Evolutionary conservation across 2,888 invertebrate species (phyloP).

Genomic region (Caenorhabditis sulstoni): DNA sequence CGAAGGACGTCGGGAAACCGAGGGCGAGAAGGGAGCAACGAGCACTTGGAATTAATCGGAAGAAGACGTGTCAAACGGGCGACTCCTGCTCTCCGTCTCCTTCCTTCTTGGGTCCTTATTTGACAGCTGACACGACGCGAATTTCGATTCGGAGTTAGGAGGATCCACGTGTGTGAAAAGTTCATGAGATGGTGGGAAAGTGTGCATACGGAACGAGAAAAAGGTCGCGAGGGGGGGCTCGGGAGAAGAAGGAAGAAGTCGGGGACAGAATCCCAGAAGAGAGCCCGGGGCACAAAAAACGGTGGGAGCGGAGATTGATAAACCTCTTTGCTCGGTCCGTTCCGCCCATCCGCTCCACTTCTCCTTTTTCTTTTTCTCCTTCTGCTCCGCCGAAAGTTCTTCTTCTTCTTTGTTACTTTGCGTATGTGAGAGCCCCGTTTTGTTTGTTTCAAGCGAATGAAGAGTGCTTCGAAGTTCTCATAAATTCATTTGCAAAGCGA

Average conservation of each 20-base stretch:
- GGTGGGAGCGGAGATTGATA: conserved; percentile 45
- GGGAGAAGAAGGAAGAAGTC: conserved; percentile 31
- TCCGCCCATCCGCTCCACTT: conserved; percentile 13
- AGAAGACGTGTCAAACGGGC: conserved; percentile 37
- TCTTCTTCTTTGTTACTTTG: conserved; percentile 32
- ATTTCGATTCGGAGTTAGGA: conserved; percentile 1
- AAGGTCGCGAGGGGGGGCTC: not conserved
- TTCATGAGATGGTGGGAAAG: conserved; percentile 1
- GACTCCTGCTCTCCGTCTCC: not conserved
- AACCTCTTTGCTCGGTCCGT: conserved; percentile 22
- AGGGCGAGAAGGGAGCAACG: conserved; percentile 29
- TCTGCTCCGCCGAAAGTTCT: no score
- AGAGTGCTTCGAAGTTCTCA: conserved; percentile 41
- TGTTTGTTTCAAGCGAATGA: conserved; percentile 37
- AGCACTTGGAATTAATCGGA: conserved; percentile 56
- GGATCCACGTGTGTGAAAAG: not conserved
- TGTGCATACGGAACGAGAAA: conserved; percentile 16
- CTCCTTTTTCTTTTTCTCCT: no score
- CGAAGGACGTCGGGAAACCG: conserved; percentile 34
- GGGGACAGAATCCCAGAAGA: conserved; percentile 31
- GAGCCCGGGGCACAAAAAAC: conserved; percentile 27
- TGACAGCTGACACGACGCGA: conserved; percentile 50
- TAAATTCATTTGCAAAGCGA: conserved; percentile 11
- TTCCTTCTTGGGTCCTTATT: conserved; percentile 45
- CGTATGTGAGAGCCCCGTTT: conserved; percentile 27